phyloP scores from a whole-genome alignment of 2,797 vertebrate species.

The Mergus octosetaceus region DNA sequence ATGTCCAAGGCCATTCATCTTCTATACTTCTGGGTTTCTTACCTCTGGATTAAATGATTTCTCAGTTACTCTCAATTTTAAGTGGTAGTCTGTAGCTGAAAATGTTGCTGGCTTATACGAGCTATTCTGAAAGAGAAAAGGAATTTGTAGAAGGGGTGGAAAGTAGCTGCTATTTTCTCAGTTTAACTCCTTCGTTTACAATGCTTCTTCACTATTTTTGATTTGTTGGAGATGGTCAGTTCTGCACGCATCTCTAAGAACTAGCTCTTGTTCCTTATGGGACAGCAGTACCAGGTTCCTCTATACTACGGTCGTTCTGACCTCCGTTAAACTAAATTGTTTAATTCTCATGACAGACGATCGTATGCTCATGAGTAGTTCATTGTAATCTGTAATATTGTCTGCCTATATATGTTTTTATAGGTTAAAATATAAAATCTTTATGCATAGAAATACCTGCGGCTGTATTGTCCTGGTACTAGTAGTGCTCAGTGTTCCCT shows the following conservation, averaged over 20 bases:
- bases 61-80: not conserved
- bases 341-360: not conserved
- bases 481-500: too few relatives aligned
- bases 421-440: not conserved
- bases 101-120: not conserved
- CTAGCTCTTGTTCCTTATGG: not conserved
- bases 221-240: not conserved
- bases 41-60: not conserved
- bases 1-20: not conserved
- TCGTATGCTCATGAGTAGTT: not conserved
- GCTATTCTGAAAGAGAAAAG: not conserved
- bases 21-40: slow-evolving; percentile 3
- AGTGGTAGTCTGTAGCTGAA: not conserved
- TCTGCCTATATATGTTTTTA: fast-evolving
- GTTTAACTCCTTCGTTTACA: not conserved
- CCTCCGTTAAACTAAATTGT: not conserved
- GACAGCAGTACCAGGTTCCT: not conserved
- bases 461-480: not conserved
- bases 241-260: not conserved
- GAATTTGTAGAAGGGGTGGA: not conserved
- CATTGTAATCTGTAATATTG: not conserved
- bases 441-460: not conserved
- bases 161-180: not conserved
- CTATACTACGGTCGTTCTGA: not conserved
- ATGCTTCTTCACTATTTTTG: not conserved